Evolutionary conservation across 2,888 invertebrate species (phyloP), one percentile per base, ranked within the genome.

Genomic region (Drosophila mimetica): DNA sequence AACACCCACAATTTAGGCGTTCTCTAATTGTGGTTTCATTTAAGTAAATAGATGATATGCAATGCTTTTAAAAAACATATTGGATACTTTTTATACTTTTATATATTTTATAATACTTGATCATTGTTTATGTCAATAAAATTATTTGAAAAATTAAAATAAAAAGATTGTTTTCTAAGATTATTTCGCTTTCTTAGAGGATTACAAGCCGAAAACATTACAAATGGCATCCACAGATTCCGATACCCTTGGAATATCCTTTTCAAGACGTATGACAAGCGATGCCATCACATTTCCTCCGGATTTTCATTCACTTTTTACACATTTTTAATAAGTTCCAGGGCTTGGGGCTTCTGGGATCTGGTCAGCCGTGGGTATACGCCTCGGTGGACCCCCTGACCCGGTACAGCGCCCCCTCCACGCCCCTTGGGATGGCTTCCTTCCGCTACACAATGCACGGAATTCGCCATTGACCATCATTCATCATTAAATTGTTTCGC

Each of bases 401-500:
- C 18, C 13, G 9, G 18, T 18, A 9, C 18, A 18, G 25, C 37
- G n/a, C 39, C 11, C 36, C 4, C 8, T 13, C 37, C 14, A 16
- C 20, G 14, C 28, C 46, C 14, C 16, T 18, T 1, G 16, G 11
- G 52, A 60, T 48, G 25, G 64, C 22, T 25, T 22, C 22, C 5
- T 22, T 16, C 37, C 30, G 42, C 36, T 30, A 13, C 44, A 39
- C 55, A 70, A 36, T 51, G 46, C 55, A 55, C 50, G 51, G 73
- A 71, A 73, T 83, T 79, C 65, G 50, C 70, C 51, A 84, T 81
- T 77, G 77, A 77, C 82, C 86, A 86, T 86, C 88, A 86, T 86
- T 86, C 86, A 86, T 86, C 88, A 86, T 88, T 86, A 86, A 81
- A 79, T 86, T 83, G 85, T 83, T 86, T 82, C 87, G 75, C 79